Percentiles rank a stretch among this genome's conserved stretches.
Conservation (phyloP, 2,797 vertebrate species). For the Rhadinocentrus ornatus region DNA sequence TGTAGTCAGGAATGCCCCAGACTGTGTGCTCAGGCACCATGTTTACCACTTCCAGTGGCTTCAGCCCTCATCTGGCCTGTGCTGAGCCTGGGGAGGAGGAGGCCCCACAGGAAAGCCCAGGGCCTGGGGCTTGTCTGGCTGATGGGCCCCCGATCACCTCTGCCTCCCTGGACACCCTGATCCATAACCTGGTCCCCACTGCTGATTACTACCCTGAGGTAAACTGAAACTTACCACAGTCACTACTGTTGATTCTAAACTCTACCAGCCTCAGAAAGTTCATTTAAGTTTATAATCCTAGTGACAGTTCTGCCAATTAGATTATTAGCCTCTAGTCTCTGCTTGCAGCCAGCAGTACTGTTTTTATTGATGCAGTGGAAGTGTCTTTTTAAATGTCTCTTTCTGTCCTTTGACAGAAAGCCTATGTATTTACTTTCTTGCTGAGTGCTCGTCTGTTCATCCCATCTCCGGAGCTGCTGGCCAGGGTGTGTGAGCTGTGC, state of each 20-base stretch:
- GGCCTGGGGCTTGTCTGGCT: slow-evolving; percentile 69
- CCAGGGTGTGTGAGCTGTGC: slow-evolving; percentile 89
- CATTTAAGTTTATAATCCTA: slow-evolving; percentile 27
- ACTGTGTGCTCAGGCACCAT: slow-evolving; percentile 88
- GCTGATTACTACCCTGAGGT: slow-evolving; percentile 93
- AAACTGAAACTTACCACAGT: slow-evolving; percentile 34
- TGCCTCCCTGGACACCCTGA: slow-evolving; percentile 91
- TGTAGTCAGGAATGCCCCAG: slow-evolving; percentile 90
- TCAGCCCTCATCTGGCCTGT: slow-evolving; percentile 85
- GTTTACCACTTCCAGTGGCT: slow-evolving; percentile 89
- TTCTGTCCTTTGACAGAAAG: slow-evolving; percentile 83
- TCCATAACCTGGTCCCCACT: slow-evolving; percentile 92
- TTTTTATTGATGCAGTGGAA: slow-evolving; percentile 41
- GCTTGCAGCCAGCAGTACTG: slow-evolving; percentile 25
- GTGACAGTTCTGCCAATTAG: slow-evolving; percentile 22
- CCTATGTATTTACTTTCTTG: slow-evolving; percentile 92
- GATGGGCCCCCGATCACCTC: slow-evolving; percentile 86
- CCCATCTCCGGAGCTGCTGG: slow-evolving; percentile 88
- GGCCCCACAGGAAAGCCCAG: slow-evolving; percentile 85
- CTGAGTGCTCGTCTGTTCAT: slow-evolving; percentile 93
- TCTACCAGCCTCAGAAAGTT: slow-evolving; percentile 35
- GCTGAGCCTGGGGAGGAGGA: slow-evolving; percentile 85
- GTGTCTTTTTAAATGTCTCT: slow-evolving; percentile 40
- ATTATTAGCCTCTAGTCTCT: slow-evolving; percentile 37
- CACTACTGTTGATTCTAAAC: slow-evolving; percentile 13